A percentile compares a stretch with the other conserved stretches of the same genome.
Evolutionary conservation across 2,113 vertebrate genomes (phyloP).

Genomic region (Thymallus thymallus): DNA sequence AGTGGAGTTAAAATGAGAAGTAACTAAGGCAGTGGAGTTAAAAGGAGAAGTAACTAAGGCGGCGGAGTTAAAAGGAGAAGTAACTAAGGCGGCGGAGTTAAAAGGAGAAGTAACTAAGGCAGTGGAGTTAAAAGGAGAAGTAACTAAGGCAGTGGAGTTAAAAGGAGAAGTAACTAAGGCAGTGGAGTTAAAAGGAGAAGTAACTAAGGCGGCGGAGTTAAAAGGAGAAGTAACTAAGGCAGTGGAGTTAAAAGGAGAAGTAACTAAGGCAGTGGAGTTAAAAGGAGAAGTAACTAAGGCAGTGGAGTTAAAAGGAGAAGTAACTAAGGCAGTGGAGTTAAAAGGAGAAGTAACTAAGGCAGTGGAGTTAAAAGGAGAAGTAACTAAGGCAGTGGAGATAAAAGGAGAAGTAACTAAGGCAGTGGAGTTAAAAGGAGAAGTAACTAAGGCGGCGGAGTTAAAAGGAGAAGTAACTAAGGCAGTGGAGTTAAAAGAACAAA

Average conservation of each 20-base stretch:
- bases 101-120: conserved; percentile 22
- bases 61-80: conserved; percentile 1
- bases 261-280: conserved; percentile 8
- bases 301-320: conserved; percentile 11
- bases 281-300: conserved; percentile 18
- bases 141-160: conserved; percentile 8
- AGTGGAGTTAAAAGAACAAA: not conserved
- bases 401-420: conserved; percentile 22
- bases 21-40: conserved; percentile 8
- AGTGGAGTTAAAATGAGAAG: conserved; percentile 12
- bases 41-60: conserved; percentile 18
- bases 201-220: too few species aligned
- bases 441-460: conserved; percentile 8
- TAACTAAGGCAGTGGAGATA: too few species aligned
- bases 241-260: conserved; percentile 11
- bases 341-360: conserved; percentile 18
- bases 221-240: conserved; percentile 22
- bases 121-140: conserved; percentile 11
- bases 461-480: conserved; percentile 21
- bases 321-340: conserved; percentile 8
- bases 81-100: too few species aligned
- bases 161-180: conserved; percentile 18
- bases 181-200: not conserved
- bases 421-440: conserved; percentile 11
- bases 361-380: not conserved